Evolutionary conservation across 1,140 invertebrate genomes (phyloP).

Genomic region (Drosophila orena): DNA sequence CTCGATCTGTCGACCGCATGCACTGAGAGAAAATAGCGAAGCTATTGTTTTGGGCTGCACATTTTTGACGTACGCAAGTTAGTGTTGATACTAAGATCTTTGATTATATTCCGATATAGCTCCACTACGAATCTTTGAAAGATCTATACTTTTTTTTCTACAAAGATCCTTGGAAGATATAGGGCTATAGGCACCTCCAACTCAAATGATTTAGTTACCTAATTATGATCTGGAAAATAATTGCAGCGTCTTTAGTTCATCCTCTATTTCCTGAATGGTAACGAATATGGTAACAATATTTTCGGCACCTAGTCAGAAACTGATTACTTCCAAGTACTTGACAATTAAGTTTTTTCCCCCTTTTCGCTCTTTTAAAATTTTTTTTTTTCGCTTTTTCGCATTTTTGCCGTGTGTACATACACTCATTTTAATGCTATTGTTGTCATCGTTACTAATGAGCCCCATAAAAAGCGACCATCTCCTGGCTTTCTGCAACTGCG

Average conservation of each 20-base stretch:
- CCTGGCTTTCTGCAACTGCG: constrained; percentile 1
- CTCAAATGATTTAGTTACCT: too few species aligned
- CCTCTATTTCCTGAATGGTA: too few species aligned
- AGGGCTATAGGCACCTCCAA: too few species aligned
- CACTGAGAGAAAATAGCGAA: constrained; percentile 14
- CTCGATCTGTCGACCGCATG: constrained; percentile 11
- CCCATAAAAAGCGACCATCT: constrained; percentile 53
- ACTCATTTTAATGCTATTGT: constrained; percentile 62
- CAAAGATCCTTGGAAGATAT: too few species aligned
- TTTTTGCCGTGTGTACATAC: constrained; percentile 42
- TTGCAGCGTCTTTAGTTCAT: too few species aligned
- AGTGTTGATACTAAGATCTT: too few species aligned
- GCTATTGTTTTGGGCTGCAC: too few species aligned
- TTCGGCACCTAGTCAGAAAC: not conserved
- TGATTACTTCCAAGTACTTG: constrained; percentile 2
- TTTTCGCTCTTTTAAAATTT: not conserved
- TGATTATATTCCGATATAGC: too few species aligned
- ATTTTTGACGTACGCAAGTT: too few species aligned
- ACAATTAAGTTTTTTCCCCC: constrained; percentile 6
- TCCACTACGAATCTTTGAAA: too few species aligned
- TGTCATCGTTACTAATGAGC: constrained; percentile 72
- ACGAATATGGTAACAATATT: not conserved
- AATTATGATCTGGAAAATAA: too few species aligned
- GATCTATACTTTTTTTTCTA: too few species aligned
- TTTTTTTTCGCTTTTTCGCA: not conserved